Conservation (phyloP, 2,888 invertebrate species). For the Amphipoea lucens region DNA sequence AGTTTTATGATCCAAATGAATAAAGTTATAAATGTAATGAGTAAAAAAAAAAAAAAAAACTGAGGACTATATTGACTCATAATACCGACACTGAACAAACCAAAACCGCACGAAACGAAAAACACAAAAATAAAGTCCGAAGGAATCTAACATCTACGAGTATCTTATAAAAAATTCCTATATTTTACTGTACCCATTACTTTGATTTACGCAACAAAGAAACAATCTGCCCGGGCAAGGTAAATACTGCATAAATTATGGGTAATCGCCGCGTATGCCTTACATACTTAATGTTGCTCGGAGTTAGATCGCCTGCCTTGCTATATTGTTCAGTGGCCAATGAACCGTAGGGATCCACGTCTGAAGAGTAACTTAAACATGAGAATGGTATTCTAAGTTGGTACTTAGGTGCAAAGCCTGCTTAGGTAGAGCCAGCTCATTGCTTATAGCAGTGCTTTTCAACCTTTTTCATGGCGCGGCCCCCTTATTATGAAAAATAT, state of each 20-base stretch:
- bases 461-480: no score
- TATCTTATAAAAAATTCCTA: slow-evolving; percentile 47
- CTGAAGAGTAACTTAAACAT: slow-evolving; percentile 11
- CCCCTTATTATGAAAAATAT: no score
- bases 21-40: no score
- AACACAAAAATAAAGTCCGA: background rate
- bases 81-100: background rate
- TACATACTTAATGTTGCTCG: slow-evolving; percentile 61
- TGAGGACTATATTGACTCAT: background rate
- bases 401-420: background rate
- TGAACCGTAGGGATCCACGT: slow-evolving; percentile 8
- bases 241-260: slow-evolving; percentile 66
- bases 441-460: background rate
- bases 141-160: slow-evolving; percentile 12
- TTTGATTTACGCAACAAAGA: slow-evolving; percentile 64
- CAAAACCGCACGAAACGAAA: background rate
- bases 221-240: slow-evolving; percentile 56
- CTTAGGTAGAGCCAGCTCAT: background rate
- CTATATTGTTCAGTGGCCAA: slow-evolving; percentile 29
- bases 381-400: background rate
- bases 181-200: slow-evolving; percentile 51
- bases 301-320: slow-evolving; percentile 48
- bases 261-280: slow-evolving; percentile 57
- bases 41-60: no score
- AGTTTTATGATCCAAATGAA: no score